Evolutionary conservation across 1,140 invertebrate genomes (phyloP).

Genomic region (Apis dorsata): DNA sequence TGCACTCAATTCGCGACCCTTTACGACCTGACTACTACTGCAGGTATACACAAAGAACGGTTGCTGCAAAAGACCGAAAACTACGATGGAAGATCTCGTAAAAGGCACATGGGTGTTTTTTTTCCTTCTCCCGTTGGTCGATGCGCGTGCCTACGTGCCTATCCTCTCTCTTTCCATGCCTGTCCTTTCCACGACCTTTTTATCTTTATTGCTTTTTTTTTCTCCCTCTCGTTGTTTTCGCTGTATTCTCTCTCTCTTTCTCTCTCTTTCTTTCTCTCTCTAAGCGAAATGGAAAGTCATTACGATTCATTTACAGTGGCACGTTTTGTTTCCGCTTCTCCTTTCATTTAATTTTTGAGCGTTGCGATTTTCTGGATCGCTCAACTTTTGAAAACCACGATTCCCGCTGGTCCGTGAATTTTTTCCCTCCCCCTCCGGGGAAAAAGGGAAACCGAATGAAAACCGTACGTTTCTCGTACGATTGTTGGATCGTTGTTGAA

Average conservation of each 20-base stretch:
- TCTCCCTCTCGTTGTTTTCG: neutral
- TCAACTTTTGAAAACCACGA: neutral
- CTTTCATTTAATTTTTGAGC: constrained; percentile 18
- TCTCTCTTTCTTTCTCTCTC: neutral
- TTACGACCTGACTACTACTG: constrained; percentile 46
- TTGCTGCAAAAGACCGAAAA: constrained; percentile 4
- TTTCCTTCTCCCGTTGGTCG: neutral
- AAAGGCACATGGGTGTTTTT: constrained; percentile 19
- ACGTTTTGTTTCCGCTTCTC: neutral
- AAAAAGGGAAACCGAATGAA: neutral
- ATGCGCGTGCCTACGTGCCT: constrained; percentile 2
- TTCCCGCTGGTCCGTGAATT: neutral
- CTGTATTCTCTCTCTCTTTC: neutral
- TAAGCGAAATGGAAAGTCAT: constrained; percentile 13
- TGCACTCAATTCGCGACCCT: constrained; percentile 64
- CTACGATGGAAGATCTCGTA: constrained; percentile 28
- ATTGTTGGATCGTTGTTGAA: neutral
- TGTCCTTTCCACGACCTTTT: constrained; percentile 15
- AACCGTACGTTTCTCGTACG: too few species aligned
- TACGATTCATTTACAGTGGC: neutral
- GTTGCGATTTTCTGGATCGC: neutral
- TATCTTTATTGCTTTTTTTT: neutral
- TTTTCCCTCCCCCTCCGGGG: too few species aligned
- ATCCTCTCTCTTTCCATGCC: neutral
- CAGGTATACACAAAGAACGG: constrained; percentile 16